A percentile compares a stretch with the other conserved stretches of the same genome.
Evolutionary conservation across 1,140 invertebrate genomes (phyloP).

Genomic region (Sweltsa coloradensis): DNA sequence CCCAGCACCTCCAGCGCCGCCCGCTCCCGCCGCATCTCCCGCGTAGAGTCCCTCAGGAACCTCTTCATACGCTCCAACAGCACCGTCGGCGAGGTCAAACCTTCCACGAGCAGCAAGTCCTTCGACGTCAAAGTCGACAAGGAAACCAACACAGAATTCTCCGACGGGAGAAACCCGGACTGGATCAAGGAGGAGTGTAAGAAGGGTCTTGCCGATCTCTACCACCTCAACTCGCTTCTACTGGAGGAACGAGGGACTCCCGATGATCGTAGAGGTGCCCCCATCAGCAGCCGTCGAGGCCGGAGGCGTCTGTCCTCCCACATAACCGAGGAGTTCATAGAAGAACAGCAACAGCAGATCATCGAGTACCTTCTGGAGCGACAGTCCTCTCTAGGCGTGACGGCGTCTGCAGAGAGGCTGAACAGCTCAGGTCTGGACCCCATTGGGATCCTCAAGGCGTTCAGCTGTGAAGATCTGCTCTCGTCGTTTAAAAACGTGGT

Average conservation of each 20-base stretch:
- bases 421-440: too few species aligned
- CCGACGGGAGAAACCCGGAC: slow-evolving; percentile 16
- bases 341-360: not conserved
- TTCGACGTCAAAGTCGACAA: slow-evolving; percentile 13
- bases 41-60: slow-evolving; percentile 43
- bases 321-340: too few species aligned
- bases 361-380: not conserved
- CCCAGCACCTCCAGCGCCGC: slow-evolving; percentile 6
- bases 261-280: not conserved
- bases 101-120: slow-evolving; percentile 17
- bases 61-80: slow-evolving; percentile 27
- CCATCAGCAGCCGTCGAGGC: not conserved
- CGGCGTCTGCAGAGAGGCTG: too few species aligned
- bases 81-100: slow-evolving; percentile 14
- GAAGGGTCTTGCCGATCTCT: slow-evolving; percentile 23
- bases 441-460: too few species aligned
- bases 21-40: slow-evolving; percentile 33
- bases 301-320: not conserved
- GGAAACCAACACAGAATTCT: slow-evolving; percentile 12
- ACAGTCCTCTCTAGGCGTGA: too few species aligned
- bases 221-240: slow-evolving; percentile 20
- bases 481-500: slow-evolving; percentile 18
- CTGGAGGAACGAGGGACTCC: not conserved
- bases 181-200: slow-evolving; percentile 26
- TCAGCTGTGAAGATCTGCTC: slow-evolving; percentile 23